Base-by-base conservation (phyloP, 2,888 invertebrate genomes). In the Lithophane socia region DNA sequence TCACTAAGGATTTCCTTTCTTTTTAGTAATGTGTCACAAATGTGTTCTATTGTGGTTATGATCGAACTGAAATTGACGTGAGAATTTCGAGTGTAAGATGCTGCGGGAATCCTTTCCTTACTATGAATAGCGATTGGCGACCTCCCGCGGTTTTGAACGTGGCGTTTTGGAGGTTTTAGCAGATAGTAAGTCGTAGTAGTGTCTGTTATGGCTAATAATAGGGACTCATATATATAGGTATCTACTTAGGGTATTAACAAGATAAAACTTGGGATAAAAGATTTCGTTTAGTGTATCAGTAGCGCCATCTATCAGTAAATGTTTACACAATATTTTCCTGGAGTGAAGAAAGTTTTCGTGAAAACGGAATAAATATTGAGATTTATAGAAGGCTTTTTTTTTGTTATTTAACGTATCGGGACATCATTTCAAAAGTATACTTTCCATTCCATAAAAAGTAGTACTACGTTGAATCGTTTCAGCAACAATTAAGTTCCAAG, bases 11-110 rank as follows among this genome's bases (percentile, higher is more conserved):
- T 75, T 78, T 75, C 10, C 69, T 86, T 87, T 88, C 76, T 78
- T 67, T 67, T 56, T 21, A n/a, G 29, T 81, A 72, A 78, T 83
- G 73, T 85, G 82, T 73, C 82, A 81, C 9, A 77, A 80, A 71
- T 73, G 42, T 44, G 63, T 47, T 80, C 86, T 88, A 83, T 90
- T 90, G 83, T 88, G 58, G 63, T 60, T 79, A 92, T 94, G 95
- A 95, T 95, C 73, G 95, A 95, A 88, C 90, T 88, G 89, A 94
- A 92, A 91, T 79, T 91, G 93, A 94, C 95, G 95, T 95, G 95
- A 94, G 94, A 92, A 91, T 82, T 79, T 79, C 29, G 44, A 58
- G 66, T 60, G 42, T 13, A 37, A n/a, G 73, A 73, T 78, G 52
- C 44, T 75, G 56, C 65, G n/a, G 9, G 65, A 69, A 74, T 86